phyloP scores from a whole-genome alignment of 2,797 vertebrate genomes.

The Pangasius mekongensis region DNA sequence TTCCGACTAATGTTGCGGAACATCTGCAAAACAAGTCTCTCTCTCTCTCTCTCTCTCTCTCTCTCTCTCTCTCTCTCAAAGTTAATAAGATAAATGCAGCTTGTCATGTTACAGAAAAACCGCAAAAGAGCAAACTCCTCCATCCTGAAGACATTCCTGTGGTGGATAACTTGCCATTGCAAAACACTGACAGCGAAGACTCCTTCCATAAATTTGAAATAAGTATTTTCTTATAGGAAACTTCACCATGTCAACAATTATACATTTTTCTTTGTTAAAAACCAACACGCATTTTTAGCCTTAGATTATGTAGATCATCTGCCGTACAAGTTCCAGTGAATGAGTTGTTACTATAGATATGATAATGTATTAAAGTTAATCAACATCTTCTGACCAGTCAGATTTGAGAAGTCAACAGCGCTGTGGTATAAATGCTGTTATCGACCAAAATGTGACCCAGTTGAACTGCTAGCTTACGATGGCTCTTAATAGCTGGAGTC shows the following conservation, averaged over 20 bases:
- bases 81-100: background rate
- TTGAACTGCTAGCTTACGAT: background rate
- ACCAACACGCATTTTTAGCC: too few species aligned
- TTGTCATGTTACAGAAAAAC: background rate
- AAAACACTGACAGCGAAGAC: background rate
- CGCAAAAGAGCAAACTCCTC: background rate
- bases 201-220: background rate
- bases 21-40: background rate
- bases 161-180: background rate
- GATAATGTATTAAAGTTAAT: background rate
- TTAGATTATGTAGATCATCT: background rate
- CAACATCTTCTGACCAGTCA: background rate
- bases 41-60: background rate
- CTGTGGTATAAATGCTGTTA: background rate
- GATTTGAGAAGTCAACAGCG: background rate
- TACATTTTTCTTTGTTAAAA: too few species aligned
- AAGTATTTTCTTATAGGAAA: background rate
- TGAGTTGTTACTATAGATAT: background rate
- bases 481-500: background rate
- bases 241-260: too few species aligned
- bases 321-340: background rate
- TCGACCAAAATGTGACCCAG: background rate
- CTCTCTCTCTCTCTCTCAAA: background rate
- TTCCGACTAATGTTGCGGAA: background rate
- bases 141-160: background rate